Evolutionary conservation across 92 coral and sea anemone genomes (phyloP).

Genomic region (Pocillopora meandrina): DNA sequence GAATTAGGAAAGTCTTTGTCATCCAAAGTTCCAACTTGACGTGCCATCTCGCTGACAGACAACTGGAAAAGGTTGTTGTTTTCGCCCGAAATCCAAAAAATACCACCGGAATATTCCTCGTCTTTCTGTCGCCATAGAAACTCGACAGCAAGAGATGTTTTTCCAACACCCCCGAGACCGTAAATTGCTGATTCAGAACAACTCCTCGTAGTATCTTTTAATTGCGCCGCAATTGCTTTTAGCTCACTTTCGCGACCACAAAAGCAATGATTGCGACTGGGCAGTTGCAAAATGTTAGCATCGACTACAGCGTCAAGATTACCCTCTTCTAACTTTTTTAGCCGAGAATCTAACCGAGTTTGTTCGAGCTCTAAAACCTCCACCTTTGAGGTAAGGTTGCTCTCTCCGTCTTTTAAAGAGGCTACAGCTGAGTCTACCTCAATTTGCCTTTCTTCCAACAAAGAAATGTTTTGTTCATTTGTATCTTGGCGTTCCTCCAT

Average conservation of each 20-base stretch:
- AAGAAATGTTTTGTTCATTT: conserved; percentile 6
- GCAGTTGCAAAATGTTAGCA: too few relatives aligned
- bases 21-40: conserved; percentile 60
- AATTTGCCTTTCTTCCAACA: conserved; percentile 3
- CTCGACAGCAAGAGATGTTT: conserved; percentile 84
- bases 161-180: conserved; percentile 90
- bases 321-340: too few relatives aligned
- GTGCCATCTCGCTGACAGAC: conserved; percentile 72
- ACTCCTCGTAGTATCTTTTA: too few relatives aligned
- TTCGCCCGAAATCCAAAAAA: conserved; percentile 93
- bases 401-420: conserved; percentile 12
- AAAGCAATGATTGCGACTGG: too few relatives aligned
- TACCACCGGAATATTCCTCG: conserved; percentile 68
- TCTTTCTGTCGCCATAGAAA: conserved; percentile 50
- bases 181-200: conserved; percentile 61
- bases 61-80: conserved; percentile 55
- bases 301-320: too few relatives aligned
- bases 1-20: conserved; percentile 54
- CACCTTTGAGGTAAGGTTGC: conserved; percentile 1
- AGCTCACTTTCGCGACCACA: too few relatives aligned
- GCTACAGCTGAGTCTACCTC: not conserved
- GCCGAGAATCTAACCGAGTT: too few relatives aligned
- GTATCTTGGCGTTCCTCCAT: conserved; percentile 7
- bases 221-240: too few relatives aligned
- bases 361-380: too few relatives aligned